Conservation (phyloP, 1,140 invertebrate genomes). For the Ceratina japonica region DNA sequence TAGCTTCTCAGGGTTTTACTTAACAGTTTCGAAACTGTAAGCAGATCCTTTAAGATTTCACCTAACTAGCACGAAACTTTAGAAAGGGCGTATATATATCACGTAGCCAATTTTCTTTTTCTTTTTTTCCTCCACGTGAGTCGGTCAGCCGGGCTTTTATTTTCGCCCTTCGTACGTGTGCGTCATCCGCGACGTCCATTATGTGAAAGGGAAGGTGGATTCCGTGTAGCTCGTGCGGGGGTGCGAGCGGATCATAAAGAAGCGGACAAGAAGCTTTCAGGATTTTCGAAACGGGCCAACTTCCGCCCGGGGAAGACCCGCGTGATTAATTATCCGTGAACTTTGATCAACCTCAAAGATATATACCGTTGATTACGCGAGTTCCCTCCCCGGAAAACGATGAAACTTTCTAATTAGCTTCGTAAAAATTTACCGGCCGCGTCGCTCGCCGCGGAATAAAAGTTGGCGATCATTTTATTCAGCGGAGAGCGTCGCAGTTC, state of each 20-base stretch:
- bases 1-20: too few relatives aligned
- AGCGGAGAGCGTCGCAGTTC: too few relatives aligned
- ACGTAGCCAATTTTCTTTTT: not conserved
- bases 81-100: not conserved
- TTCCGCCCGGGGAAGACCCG: not conserved
- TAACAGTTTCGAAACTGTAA: too few relatives aligned
- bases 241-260: not conserved
- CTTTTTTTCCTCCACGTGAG: not conserved
- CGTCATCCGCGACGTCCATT: constrained; percentile 1
- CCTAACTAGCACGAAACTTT: too few relatives aligned
- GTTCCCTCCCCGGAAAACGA: not conserved
- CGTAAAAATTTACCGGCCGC: not conserved
- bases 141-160: constrained; percentile 1
- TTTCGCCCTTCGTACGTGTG: not conserved
- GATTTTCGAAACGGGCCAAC: constrained; percentile 11
- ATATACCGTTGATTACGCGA: not conserved
- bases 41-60: too few relatives aligned
- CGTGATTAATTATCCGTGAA: constrained; percentile 4
- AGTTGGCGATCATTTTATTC: too few relatives aligned
- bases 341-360: not conserved
- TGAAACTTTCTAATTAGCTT: not conserved
- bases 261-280: not conserved
- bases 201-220: constrained; percentile 8
- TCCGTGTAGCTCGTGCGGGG: not conserved
- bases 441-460: too few relatives aligned